Base-by-base conservation (phyloP, 2,113 vertebrate species). In the Corvus moneduloides region DNA sequence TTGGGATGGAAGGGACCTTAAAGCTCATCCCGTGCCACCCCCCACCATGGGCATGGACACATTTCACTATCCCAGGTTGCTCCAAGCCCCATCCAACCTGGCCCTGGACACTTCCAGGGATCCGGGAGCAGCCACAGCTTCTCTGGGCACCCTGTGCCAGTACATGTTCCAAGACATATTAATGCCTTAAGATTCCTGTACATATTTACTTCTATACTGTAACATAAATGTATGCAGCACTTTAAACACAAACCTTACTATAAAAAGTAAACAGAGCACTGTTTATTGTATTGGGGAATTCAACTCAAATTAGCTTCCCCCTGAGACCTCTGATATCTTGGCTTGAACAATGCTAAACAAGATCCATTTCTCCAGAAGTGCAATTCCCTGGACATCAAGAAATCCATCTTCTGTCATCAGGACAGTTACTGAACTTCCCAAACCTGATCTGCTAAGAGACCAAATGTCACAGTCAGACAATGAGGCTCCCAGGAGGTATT, bases 11-110 rank as follows among this genome's bases (percentile, higher is more conserved):
- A 71, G 16, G 23, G 24, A 71, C 0, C 9, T 24, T 0, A 71
- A 30, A 62, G 10, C 8, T 4, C 48, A 28, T 7, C 27, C n/a
- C 39, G 6, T 28, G 1, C 28, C 64, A 11, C 3, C 11, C 58
- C 15, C 18, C 69, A 18, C 19, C 64, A 54, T 33, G 23, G 27
- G 17, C 46, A 77, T 37, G 32, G 33, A 39, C 73, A 69, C 5
- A 22, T 62, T 9, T 28, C 39, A 39, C 33, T 4, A 0, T 0
- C 13, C 64, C 64, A 54, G 28, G 27, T 0, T 33, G 39, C 33
- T 77, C 63, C 55, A 44, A 61, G 27, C 4, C 16, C 28, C 0
- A 0, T 71, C 74, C 66, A 79, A 0, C 10, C 74, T 59, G 56
- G 16, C 20, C n/a, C 48, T n/a, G 74, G 24, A 1, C 66, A 41